Evolutionary conservation across 2,888 invertebrate genomes (phyloP), one percentile per base, ranked within the genome.

Genomic region (Andrena chrysosceles): DNA sequence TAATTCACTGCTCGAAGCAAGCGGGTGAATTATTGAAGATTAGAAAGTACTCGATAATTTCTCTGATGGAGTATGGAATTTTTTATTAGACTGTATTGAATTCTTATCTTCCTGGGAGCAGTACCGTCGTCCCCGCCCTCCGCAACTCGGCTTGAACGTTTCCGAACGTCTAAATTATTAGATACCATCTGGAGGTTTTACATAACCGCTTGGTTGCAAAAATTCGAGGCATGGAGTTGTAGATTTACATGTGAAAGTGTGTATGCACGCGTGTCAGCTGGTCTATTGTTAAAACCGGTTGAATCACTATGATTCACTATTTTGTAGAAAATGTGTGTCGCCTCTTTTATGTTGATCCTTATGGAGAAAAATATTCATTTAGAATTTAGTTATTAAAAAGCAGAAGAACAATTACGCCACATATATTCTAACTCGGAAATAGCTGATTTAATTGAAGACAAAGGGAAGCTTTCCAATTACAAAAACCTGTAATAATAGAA

Each of bases 241-340:
- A 64, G 67, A 66, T 42, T 67, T 59, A 29, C 54, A 20, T 26
- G 54, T 54, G 54, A 66, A 66, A 29, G 42, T 42, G 26, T 29
- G 20, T 42, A 20, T 35, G 26, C 64, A 8, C 64, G 56, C 23
- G 13, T 42, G 66, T 66, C 56, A 56, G 20, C 67, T 31, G 31
- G 42, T 67, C 42, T 56, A 56, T 56, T 42, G 31, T 48, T 66
- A 20, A 73, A 67, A 73, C 42, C 59, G 56, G 73, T 73, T 73
- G 54, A 54, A 52, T 66, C 26, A 29, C 42, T 67, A 59, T 48
- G 56, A 56, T 66, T 73, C 72, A 52, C 54, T 73, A 42, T 56
- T 66, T 29, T 56, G 10, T 59, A 31, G 20, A 66, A 66, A 59
- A 31, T 56, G 10, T 23, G 1, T 16, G 16, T 42, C 4, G 42